Evolutionary conservation across 2,113 vertebrate genomes (phyloP), one percentile per base, ranked within the genome.

Genomic region (Sebastes fasciatus): DNA sequence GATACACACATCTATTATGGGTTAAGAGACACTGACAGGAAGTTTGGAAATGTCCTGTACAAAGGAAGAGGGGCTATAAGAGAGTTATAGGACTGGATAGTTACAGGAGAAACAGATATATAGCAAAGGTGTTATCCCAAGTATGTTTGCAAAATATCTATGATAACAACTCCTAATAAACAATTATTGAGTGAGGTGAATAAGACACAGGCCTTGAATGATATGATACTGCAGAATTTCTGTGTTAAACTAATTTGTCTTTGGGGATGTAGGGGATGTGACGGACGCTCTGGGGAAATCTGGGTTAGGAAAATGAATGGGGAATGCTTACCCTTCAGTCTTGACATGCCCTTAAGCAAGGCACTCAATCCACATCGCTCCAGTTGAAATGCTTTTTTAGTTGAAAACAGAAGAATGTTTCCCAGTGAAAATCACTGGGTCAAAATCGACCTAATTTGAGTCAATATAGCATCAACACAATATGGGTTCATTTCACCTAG

Each of bases 1-100:
- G 94, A 85, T 61, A 66, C 83, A 78, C 63, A 73, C 63, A 91
- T 93, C 80, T 72, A 83, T 93, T 81, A 89, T 34, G 65, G 83
- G 70, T 84, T 83, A 61, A 88, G 62, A 45, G 89, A 90, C 83
- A 84, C 58, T 45, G 67, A 71, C 81, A 89, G 92, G 92, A 94
- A 89, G 88, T 84, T 84, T 62, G 45, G 70, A 89, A 88, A 83
- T 80, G 60, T 87, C 64, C 73, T 43, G 61, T 55, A 88, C 67
- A 76, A 77, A 90, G 45, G 72, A 76, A 76, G 67, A 83, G n/a
- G 46, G 60, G 52, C 83, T 79, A 40, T 77, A 57, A 26, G 61
- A 82, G 58, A 80, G 64, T 70, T 51, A 75, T 26, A 16, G 43
- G 66, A 70, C 68, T 67, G 58, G 48, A n/a, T n/a, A 46, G 54